These are phyloP conservation scores for Noctua janthina DNA, from an alignment of 2,888 invertebrate species.

Conservation along the genomic window DNA sequence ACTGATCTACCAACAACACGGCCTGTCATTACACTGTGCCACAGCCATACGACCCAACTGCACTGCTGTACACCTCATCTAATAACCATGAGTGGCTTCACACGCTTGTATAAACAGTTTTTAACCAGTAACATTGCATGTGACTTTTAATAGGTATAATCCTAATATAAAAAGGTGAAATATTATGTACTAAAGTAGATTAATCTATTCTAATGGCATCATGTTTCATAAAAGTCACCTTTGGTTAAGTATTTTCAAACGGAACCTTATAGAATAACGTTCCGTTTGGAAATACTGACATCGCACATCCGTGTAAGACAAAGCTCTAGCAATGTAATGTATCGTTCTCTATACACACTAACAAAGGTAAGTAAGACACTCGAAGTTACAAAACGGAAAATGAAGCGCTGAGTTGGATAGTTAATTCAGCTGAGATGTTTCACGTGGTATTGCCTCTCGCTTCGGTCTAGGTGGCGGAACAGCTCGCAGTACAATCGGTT, in stretches of 20 bases:
- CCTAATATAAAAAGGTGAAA: neutral
- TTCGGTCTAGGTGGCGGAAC: neutral
- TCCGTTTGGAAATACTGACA: neutral
- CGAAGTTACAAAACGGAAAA: neutral
- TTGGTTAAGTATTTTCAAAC: neutral
- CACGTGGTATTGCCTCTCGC: neutral
- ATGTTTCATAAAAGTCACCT: neutral
- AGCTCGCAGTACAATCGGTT: neutral
- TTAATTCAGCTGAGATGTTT: neutral
- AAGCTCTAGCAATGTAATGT: neutral
- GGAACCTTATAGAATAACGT: neutral
- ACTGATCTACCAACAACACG: conserved; percentile 5
- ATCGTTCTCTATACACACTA: neutral
- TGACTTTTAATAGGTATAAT: neutral
- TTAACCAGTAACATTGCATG: conserved; percentile 1
- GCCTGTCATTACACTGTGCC: neutral
- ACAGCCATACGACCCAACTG: neutral
- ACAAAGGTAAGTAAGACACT: neutral
- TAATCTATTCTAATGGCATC: neutral
- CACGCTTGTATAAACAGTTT: conserved; percentile 8
- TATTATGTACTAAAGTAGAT: neutral
- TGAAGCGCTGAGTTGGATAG: neutral
- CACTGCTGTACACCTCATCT: conserved; percentile 12
- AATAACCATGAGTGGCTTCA: conserved; percentile 13
- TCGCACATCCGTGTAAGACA: neutral